These are phyloP conservation scores for Barbus barbus DNA, from an alignment of 2,113 vertebrate genomes.

Conservation along the genomic window DNA sequence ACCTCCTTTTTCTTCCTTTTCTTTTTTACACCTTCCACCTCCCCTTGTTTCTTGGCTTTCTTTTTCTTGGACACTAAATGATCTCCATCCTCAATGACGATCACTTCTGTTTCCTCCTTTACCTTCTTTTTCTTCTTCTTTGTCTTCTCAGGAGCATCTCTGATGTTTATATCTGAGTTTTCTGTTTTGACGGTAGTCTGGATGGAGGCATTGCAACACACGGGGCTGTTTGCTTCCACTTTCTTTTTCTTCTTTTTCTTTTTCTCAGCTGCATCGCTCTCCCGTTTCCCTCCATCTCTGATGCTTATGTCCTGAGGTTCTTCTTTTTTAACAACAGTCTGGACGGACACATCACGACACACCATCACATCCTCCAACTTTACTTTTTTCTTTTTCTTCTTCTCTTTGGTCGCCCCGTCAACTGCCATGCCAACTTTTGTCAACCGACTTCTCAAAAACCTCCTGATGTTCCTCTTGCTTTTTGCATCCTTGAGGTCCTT, in stretches of 20 bases:
- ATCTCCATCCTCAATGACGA: background rate
- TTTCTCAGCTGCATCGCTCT: background rate
- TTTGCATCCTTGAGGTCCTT: background rate
- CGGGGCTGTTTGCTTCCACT: background rate
- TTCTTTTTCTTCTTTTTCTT: slow-evolving; percentile 52
- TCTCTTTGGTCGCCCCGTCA: background rate
- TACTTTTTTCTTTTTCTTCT: slow-evolving; percentile 3
- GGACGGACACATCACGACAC: background rate
- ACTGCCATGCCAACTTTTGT: slow-evolving; percentile 12
- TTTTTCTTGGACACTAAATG: background rate
- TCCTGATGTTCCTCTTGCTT: background rate
- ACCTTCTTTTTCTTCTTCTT: slow-evolving; percentile 62
- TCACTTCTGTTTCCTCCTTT: slow-evolving; percentile 27
- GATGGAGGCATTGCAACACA: background rate
- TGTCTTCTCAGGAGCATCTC: background rate
- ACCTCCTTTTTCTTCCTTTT: slow-evolving; percentile 42
- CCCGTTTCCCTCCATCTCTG: background rate
- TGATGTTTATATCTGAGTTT: background rate
- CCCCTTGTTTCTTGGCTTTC: slow-evolving; percentile 17
- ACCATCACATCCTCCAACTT: background rate
- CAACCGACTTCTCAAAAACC: background rate
- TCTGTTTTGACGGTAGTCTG: background rate
- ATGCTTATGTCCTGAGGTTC: background rate
- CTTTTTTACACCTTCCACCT: slow-evolving; percentile 49
- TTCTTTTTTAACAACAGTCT: background rate